These are phyloP conservation scores for Ernsta delagoae DNA, from an alignment of 2,888 invertebrate species.

Conservation along the genomic window DNA sequence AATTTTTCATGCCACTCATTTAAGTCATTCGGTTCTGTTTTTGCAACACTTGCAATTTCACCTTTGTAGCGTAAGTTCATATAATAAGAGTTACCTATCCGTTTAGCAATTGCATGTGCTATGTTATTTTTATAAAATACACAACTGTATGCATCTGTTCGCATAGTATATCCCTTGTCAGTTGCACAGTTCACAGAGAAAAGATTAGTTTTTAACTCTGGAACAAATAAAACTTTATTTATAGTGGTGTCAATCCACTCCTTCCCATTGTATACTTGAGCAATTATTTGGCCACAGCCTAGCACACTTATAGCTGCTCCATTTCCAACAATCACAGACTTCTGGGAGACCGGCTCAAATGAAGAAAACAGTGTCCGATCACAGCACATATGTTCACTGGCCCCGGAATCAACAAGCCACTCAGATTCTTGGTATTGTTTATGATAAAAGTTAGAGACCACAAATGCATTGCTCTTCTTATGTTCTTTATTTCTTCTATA, in stretches of 20 bases:
- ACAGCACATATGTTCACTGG: constrained; percentile 45
- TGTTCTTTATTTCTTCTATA: neutral
- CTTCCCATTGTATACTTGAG: constrained; percentile 41
- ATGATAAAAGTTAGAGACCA: neutral
- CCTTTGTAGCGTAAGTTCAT: constrained; percentile 41
- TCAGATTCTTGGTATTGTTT: constrained; percentile 34
- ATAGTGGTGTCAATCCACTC: constrained; percentile 45
- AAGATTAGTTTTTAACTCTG: constrained; percentile 32
- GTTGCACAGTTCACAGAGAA: constrained; percentile 15
- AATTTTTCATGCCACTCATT: constrained; percentile 39
- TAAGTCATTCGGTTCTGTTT: constrained; percentile 22
- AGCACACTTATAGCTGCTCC: constrained; percentile 36
- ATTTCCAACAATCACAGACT: constrained; percentile 43
- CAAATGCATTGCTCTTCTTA: constrained; percentile 10
- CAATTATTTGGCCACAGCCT: constrained; percentile 43
- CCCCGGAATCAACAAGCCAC: constrained; percentile 46
- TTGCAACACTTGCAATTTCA: constrained; percentile 33
- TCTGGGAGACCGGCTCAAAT: constrained; percentile 23
- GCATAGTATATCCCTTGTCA: constrained; percentile 3
- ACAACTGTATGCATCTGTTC: constrained; percentile 1
- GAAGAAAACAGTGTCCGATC: constrained; percentile 40
- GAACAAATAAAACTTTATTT: constrained; percentile 46
- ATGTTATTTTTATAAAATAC: constrained; percentile 24
- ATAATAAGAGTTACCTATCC: constrained; percentile 41
- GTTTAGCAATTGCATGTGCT: constrained; percentile 42